Evolutionary conservation across 92 coral and sea anemone species (phyloP), one percentile per base, ranked within the genome.

Genomic region (Heteractis magnifica): DNA sequence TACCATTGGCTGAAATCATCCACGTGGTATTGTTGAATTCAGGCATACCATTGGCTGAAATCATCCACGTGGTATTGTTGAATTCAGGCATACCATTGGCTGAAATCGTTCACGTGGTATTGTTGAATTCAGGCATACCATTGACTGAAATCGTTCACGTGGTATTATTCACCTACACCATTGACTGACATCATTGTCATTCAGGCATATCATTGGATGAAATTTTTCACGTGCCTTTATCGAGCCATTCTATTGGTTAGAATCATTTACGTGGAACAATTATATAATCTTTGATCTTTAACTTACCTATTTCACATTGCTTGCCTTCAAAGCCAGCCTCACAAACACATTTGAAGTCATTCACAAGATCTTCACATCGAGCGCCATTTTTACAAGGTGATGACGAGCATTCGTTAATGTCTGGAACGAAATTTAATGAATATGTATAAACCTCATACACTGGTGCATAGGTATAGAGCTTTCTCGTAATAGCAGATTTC

Each of bases 341-440:
- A 77, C 89, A 86, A 56, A 77, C 53, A 41, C 89, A 86, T 5
- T 9, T 59, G 70, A 86, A 86, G 26, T 68, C 70, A 41, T 86
- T 83, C 7, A 78, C 76, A 19, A 52, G 49, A 58, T 83, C 82
- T 58, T 49, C 56, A 56, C 89, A 86, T 4, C 19, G 79, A 8
- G 75, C 89, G 49, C 82, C 82, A 16, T 86, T 34, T 3, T 50
- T 49, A 49, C 89, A 86, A 10, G 85, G 89, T 23, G 18, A 23
- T 2, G 85, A 72, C 19, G 79, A 80, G 50, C 89, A 86, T 34
- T 71, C 65, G 71, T 86, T 71, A 34, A 80, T 86, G 75, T 86
- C 89, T 86, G 10, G 3, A 62, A 11, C 21, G 16, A 55, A 52
- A 8, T 13, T 19, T 2, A 72, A 70, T 20, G 41, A 70, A 21